Evolutionary conservation across 2,797 vertebrate species (phyloP).

Genomic region (Semotilus atromaculatus): DNA sequence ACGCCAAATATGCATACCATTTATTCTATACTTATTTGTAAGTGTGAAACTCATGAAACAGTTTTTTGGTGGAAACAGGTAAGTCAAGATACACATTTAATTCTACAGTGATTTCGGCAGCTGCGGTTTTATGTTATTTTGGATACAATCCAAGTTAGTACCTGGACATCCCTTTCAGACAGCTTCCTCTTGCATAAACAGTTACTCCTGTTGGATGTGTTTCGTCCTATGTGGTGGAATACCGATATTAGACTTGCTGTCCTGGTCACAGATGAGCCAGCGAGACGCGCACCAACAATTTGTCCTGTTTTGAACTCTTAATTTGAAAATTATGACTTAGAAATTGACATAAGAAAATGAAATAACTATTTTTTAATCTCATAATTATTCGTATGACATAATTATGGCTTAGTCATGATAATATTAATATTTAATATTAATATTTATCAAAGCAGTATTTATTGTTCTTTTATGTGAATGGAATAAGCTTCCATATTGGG

Average conservation of each 20-base stretch:
- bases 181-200: neutral
- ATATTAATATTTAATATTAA: neutral
- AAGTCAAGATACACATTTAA: neutral
- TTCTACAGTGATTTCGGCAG: neutral
- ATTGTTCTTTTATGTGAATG: neutral
- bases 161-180: neutral
- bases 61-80: neutral
- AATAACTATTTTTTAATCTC: neutral
- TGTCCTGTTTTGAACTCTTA: neutral
- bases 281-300: neutral
- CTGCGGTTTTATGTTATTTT: neutral
- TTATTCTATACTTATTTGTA: too few relatives aligned
- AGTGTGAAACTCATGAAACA: too few relatives aligned
- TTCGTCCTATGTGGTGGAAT: neutral
- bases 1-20: too few relatives aligned
- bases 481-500: neutral
- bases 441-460: neutral
- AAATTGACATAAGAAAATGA: too few relatives aligned
- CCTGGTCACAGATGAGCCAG: neutral
- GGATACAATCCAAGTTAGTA: neutral
- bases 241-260: neutral
- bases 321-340: too few relatives aligned
- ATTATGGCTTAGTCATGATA: neutral
- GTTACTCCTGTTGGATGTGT: neutral
- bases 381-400: neutral